Evolutionary conservation across 2,797 vertebrate genomes (phyloP).

Genomic region (Mus minutoides): DNA sequence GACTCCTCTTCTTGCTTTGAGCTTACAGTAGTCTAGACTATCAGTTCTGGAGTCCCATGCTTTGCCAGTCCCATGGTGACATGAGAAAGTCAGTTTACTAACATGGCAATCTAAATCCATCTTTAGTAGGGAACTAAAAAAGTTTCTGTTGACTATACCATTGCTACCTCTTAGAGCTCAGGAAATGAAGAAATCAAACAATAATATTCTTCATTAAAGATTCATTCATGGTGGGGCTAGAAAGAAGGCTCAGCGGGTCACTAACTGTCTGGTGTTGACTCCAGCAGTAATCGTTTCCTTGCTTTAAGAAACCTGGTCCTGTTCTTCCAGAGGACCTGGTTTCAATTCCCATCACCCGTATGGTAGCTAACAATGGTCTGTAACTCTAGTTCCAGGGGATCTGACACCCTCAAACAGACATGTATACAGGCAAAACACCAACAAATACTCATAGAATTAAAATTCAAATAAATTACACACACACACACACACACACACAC

Average conservation of each 20-base stretch:
- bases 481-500: not conserved
- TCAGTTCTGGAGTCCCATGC: not conserved
- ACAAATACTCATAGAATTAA: not conserved
- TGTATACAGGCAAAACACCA: not conserved
- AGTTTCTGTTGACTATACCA: not conserved
- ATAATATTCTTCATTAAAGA: not conserved
- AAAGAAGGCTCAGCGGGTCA: not conserved
- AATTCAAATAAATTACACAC: not conserved
- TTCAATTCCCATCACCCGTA: not conserved
- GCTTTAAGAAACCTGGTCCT: no score
- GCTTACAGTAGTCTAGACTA: not conserved
- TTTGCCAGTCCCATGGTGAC: no score
- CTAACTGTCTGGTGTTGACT: no score
- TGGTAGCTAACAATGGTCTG: not conserved
- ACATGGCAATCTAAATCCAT: not conserved
- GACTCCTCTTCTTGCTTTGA: not conserved
- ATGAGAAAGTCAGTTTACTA: not conserved
- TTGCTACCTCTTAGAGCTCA: not conserved
- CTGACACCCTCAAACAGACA: not conserved
- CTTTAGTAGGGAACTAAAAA: conserved; percentile 25
- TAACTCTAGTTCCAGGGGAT: not conserved
- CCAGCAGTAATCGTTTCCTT: no score
- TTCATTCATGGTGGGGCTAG: not conserved
- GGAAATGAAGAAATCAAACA: not conserved
- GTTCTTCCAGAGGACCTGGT: not conserved